Conservation (phyloP, 2,888 invertebrate species). For the Caenorhabditis becei region DNA sequence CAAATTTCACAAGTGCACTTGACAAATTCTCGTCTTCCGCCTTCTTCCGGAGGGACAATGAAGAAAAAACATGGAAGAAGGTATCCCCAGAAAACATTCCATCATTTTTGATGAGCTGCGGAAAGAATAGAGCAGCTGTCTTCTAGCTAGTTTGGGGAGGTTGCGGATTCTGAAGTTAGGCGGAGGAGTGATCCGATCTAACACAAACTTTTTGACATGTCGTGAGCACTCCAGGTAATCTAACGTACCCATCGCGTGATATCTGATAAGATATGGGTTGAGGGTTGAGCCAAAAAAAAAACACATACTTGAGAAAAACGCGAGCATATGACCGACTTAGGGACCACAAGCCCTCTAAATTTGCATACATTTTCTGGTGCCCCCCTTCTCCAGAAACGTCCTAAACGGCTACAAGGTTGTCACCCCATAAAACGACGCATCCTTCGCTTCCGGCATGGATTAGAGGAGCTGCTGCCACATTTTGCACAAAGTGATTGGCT, state of each 20-base stretch:
- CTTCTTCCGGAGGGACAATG: neutral
- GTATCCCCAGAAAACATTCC: neutral
- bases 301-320: neutral
- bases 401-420: conserved; percentile 8
- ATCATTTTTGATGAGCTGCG: conserved; percentile 1
- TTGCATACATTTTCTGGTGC: conserved; percentile 38
- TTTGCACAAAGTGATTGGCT: conserved; percentile 57
- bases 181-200: too few relatives aligned
- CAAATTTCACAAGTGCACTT: conserved; percentile 3
- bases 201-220: neutral
- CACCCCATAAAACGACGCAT: conserved; percentile 36
- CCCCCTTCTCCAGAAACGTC: neutral
- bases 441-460: conserved; percentile 41
- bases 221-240: conserved; percentile 20
- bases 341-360: neutral
- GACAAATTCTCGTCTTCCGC: neutral
- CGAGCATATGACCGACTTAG: neutral
- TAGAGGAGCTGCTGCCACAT: conserved; percentile 1
- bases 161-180: too few relatives aligned
- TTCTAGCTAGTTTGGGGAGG: neutral
- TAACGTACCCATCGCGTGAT: conserved; percentile 31
- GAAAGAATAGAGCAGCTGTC: neutral
- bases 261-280: neutral
- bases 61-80: neutral
- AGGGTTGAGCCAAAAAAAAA: neutral